These are phyloP conservation scores for Silurus aristotelis DNA, from an alignment of 2,797 vertebrate species.

Conservation along the genomic window DNA sequence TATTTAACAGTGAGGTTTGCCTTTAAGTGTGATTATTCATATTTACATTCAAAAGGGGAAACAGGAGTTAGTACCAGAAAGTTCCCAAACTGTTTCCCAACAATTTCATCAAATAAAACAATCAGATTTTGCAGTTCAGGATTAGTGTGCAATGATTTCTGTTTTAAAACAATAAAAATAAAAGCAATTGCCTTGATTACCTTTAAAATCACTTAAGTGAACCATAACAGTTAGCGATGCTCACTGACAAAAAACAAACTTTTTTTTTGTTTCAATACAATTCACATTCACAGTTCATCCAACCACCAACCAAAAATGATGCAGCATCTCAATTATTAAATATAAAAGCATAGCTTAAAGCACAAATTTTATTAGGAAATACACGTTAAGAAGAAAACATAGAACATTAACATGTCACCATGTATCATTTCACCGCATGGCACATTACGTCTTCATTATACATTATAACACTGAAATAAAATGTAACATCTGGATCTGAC, in stretches of 20 bases:
- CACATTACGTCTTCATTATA: slow-evolving; percentile 12
- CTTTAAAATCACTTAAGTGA: neutral
- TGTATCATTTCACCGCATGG: slow-evolving; percentile 12
- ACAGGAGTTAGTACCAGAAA: neutral
- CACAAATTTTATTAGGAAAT: neutral
- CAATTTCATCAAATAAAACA: neutral
- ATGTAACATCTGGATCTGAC: slow-evolving; percentile 7
- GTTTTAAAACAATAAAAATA: neutral
- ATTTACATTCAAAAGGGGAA: neutral
- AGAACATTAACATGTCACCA: neutral
- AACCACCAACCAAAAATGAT: neutral
- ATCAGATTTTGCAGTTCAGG: neutral
- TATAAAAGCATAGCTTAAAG: neutral
- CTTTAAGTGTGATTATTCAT: neutral
- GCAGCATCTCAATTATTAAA: neutral
- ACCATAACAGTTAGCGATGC: neutral
- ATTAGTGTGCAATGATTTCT: neutral
- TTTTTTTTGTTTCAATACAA: neutral
- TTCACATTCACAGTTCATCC: neutral
- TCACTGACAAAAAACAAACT: neutral
- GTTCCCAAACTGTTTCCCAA: neutral
- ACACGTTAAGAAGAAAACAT: neutral
- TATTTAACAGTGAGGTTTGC: neutral
- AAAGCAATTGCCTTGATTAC: neutral
- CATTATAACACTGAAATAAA: slow-evolving; percentile 27